Evolutionary conservation across 2,113 vertebrate species (phyloP), one percentile per base, ranked within the genome.

Genomic region (Neomonachus schauinslandi): DNA sequence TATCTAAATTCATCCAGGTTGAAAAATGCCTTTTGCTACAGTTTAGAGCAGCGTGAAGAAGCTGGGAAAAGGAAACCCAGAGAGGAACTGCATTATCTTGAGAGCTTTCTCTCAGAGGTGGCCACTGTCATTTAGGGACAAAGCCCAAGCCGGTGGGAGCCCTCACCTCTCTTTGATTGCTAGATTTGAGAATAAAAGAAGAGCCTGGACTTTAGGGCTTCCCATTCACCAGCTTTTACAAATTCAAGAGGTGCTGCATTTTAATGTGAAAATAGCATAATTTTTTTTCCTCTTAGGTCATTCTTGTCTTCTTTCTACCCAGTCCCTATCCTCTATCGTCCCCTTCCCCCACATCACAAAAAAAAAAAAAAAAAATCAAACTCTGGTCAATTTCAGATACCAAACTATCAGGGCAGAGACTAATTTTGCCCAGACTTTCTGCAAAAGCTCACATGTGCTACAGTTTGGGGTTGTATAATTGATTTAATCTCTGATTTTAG

Each of bases 401-500:
- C 97, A 97, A 97, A 98, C 95, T 95, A 98, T 98, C 96, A 98
- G 79, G 92, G 98, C 96, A 98, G 92, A 94, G 94, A 97, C 95
- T 99, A 99, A 99, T 99, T 99, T 98, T 98, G 59, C 91, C 97
- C 97, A 98, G 98, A 97, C 96, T 97, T 98, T 95, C 91, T 98
- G 93, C 67, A 96, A 98, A 96, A 97, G 85, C 98, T 94, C 98
- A 98, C 99, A 98, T 99, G 98, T 99, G 99, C 98, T 99, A 97
- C 96, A 97, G 89, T 98, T 98, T 99, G 97, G 98, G 98, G 98
- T 98, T 98, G 98, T 98, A 98, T 99, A 99, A 99, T 99, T 99
- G 99, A 99, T 99, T 99, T 99, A 99, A 99, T 99, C 99, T 99
- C 98, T 98, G 98, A 99, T 99, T 99, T 99, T 98, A 98, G 98